phyloP scores from a whole-genome alignment of 35 echinoderm and acorn worm species.

The Acanthaster planci region DNA sequence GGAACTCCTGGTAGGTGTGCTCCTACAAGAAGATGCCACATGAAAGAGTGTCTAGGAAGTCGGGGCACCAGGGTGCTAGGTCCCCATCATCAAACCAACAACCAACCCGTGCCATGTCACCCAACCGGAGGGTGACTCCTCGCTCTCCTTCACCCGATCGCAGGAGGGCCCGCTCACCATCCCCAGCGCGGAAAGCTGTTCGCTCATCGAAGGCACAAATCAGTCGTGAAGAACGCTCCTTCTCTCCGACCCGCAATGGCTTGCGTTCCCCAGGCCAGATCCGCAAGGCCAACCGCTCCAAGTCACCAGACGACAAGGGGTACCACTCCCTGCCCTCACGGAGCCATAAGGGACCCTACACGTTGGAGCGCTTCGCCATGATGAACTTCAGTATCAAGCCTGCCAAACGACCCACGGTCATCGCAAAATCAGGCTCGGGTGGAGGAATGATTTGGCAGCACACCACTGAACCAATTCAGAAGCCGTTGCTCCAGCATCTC shows the following conservation, averaged over 20 bases:
- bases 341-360: neutral
- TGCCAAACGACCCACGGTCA: neutral
- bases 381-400: constrained; percentile 7
- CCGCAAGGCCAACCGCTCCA: neutral
- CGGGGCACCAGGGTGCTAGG: neutral
- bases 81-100: neutral
- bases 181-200: neutral
- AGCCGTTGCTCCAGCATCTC: constrained; percentile 7
- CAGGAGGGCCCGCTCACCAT: neutral
- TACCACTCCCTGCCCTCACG: neutral
- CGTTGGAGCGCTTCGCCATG: neutral
- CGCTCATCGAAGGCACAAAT: neutral
- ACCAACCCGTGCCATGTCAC: neutral
- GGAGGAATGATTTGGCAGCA: constrained; percentile 13
- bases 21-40: neutral
- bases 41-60: neutral
- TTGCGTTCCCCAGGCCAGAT: neutral
- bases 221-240: too few relatives aligned
- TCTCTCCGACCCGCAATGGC: neutral
- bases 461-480: constrained; percentile 27
- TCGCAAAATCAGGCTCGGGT: neutral
- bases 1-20: neutral
- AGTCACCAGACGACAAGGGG: neutral
- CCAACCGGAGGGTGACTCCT: neutral
- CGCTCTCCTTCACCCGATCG: neutral